A percentile compares a stretch with the other conserved stretches of the same genome.
Evolutionary conservation across 2,113 vertebrate genomes (phyloP).

Genomic region (Labrus mixtus): DNA sequence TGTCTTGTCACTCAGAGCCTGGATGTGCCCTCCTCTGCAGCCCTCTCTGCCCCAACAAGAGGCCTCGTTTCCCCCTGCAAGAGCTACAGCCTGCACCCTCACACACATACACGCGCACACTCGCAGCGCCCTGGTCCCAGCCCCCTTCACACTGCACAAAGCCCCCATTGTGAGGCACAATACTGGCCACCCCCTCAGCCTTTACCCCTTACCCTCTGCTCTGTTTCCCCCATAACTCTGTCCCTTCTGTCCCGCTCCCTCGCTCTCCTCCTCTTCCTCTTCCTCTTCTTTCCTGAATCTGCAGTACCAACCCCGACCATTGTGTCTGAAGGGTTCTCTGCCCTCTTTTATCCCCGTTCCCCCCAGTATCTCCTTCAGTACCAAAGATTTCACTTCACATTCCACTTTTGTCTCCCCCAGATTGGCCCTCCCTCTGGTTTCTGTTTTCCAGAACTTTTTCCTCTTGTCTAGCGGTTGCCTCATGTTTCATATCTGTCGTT

Average conservation of each 20-base stretch:
- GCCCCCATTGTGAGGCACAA: conserved; percentile 80
- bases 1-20: conserved; percentile 74
- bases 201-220: conserved; percentile 66
- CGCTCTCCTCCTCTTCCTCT: conserved; percentile 1
- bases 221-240: conserved; percentile 60
- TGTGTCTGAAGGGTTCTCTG: not conserved
- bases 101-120: conserved; percentile 21
- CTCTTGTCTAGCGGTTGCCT: conserved; percentile 3
- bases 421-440: not conserved
- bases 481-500: conserved; percentile 8
- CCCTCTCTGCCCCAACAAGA: conserved; percentile 45
- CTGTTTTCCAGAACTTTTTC: conserved; percentile 31
- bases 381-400: not conserved
- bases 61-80: conserved; percentile 69
- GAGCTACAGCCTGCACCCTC: conserved; percentile 49
- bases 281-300: conserved; percentile 17
- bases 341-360: conserved; percentile 12
- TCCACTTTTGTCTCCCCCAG: not conserved
- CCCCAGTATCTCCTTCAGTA: conserved; percentile 9
- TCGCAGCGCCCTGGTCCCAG: conserved; percentile 62
- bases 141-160: conserved; percentile 77
- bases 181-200: conserved; percentile 69
- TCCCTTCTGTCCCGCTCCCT: conserved; percentile 41
- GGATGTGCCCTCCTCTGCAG: conserved; percentile 32
- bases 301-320: conserved; percentile 11